phyloP scores from a whole-genome alignment of 1,140 invertebrate species.

The Trissolcus basalis region DNA sequence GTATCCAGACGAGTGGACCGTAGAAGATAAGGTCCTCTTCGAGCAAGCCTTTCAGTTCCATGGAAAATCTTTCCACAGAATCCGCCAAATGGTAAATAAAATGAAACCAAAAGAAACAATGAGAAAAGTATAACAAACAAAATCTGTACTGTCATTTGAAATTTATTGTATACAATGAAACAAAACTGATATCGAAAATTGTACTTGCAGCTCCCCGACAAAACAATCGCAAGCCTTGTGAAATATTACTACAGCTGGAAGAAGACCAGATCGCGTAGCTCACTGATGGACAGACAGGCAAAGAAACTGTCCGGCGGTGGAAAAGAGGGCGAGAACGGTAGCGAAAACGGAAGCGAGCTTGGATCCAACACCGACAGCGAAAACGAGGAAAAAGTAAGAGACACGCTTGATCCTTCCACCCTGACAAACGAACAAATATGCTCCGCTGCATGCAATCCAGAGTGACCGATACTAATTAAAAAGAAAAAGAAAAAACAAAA shows the following conservation, averaged over 20 bases:
- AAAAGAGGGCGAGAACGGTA: conserved; percentile 81
- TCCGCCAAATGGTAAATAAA: conserved; percentile 93
- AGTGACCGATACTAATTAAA: conserved; percentile 31
- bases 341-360: conserved; percentile 84
- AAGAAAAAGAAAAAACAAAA: too few species aligned
- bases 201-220: conserved; percentile 88
- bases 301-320: conserved; percentile 80
- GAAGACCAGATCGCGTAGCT: conserved; percentile 92
- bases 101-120: too few species aligned
- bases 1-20: conserved; percentile 98
- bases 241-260: conserved; percentile 99
- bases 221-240: conserved; percentile 95
- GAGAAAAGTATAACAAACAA: too few species aligned
- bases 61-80: conserved; percentile 98
- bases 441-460: conserved; percentile 41
- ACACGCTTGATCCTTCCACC: conserved; percentile 1
- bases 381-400: conserved; percentile 90
- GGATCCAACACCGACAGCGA: conserved; percentile 91
- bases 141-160: too few species aligned
- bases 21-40: conserved; percentile 98
- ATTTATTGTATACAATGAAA: too few species aligned
- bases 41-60: conserved; percentile 99
- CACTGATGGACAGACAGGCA: conserved; percentile 93
- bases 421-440: conserved; percentile 11
- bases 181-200: too few species aligned